Base-by-base conservation (phyloP, 2,888 invertebrate species). In the Halocaridina rubra region DNA sequence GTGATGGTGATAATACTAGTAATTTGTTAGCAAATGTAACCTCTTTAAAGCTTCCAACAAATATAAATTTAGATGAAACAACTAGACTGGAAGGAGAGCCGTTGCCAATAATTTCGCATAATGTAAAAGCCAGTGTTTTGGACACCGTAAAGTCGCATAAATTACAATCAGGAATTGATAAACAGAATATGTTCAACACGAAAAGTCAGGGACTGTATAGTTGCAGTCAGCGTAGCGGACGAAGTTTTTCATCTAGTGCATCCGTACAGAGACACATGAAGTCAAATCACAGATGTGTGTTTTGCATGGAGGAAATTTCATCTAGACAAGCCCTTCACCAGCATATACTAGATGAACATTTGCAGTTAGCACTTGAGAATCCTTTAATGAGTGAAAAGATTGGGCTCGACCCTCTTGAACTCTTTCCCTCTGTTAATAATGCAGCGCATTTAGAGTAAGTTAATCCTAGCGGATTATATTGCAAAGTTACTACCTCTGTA, bases 301-400 rank as follows among this genome's bases (percentile, higher is more conserved):
- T 81, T 57, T 81, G 81, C 53, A 29, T 64, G 16, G 81, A 81
- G 24, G 69, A 81, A 16, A 76, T 69, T 22, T 57, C n/a, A 30
- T 10, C 16, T 22, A 59, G 76, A 30, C 8, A 64, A 39, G 24
- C 67, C 22, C 57, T 81, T 29, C 53, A 81, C 27, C 53, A 75
- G 24, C 81, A 81, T 46, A 81, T 81, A 69, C 75, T 76, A 32
- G 30, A 84, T 3, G 84, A 78, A 53, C 84, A 84, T 39, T 59
- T 77, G 24, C 82, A 82, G 33, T 59, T 77, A 13, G 82, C 77
- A 29, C 53, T 82, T 19, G 78, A 71, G n/a, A 84, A 84, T 53
- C 78, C 84, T 8, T 22, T 64, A 2, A 30, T 33, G 16, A 84
- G 78, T 29, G 84, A 84, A 29, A 84, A 78, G 19, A 72, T 84